Conservation (phyloP, 2,888 invertebrate genomes). For the Dromius quadrimaculatus region DNA sequence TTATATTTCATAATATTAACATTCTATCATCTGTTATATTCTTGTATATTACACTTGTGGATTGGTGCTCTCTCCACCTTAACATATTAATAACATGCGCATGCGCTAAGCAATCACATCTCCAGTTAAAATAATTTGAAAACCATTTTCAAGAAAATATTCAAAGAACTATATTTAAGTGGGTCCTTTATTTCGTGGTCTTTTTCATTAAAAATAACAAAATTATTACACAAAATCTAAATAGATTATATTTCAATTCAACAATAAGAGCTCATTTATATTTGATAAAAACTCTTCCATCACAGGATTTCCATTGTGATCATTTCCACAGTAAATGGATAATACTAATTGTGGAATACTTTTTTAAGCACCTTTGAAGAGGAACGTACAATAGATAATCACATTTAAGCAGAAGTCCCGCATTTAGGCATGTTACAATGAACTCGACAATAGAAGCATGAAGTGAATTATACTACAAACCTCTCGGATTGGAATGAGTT, state of each 20-base stretch:
- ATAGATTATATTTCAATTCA: no score
- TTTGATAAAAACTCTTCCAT: background rate
- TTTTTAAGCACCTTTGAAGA: conserved; percentile 20
- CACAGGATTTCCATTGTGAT: no score
- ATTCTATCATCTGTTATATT: conserved; percentile 49
- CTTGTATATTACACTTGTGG: conserved; percentile 44
- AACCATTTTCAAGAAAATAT: no score
- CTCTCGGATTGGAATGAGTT: conserved; percentile 21
- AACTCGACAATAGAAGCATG: conserved; percentile 9
- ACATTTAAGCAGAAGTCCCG: conserved; percentile 11
- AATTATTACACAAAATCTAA: no score
- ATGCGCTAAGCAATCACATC: no score
- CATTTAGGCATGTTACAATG: conserved; percentile 3
- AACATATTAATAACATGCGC: conserved; percentile 37
- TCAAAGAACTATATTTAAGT: no score
- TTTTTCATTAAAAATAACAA: no score
- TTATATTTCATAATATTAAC: conserved; percentile 49
- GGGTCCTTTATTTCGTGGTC: no score
- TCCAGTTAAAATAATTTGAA: no score
- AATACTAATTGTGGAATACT: conserved; percentile 24
- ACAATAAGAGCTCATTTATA: background rate
- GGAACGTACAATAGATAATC: conserved; percentile 17
- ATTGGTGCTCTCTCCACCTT: conserved; percentile 39
- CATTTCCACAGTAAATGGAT: conserved; percentile 18
- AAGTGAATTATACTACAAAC: background rate